Evolutionary conservation across 2,888 invertebrate genomes (phyloP), one percentile per base, ranked within the genome.

Genomic region (Dexiosoma caninum): DNA sequence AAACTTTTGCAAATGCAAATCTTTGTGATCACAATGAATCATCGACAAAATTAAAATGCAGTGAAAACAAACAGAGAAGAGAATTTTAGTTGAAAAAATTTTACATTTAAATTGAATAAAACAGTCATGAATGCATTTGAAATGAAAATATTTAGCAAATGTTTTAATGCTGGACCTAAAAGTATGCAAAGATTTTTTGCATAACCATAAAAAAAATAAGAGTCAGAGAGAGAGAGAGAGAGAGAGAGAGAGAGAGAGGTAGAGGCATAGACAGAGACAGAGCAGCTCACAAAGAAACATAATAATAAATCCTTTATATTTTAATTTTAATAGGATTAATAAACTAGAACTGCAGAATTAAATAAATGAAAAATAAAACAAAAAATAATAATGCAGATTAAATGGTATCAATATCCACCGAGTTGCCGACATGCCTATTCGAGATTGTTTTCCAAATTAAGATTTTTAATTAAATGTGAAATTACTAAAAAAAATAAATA

Each of bases 1-100:
- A 75, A 64, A 57, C 51, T 40, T n/a, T n/a, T n/a, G n/a, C 5
- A 64, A 64, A 74, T 57, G 57, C 62, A 59, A 74, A 67, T 67
- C 53, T 53, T 66, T 46, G 44, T 40, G 46, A 70, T 59, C 14
- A 37, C 57, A 14, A 16, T n/a, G 27, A 49, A 32, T 5, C 12
- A 27, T n/a, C 16, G n/a, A 40, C 10, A 12, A 62, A 49, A 40
- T 27, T 49, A 7, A 37, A 35, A 27, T 23, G 9, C 23, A 6
- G 40, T 3, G 19, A 27, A 14, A 23, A 35, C 16, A 35, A 57
- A 23, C 35, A 53, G n/a, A 4, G 7, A 27, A 5, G 10, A 40
- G 8, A 67, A 42, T 6, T 67, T 40, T 5, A n/a, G 19, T 5
- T 30, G 16, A 10, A 27, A 70, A 59, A 46, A 9, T 10, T 49